These are phyloP conservation scores for Puntigrus tetrazona DNA, from an alignment of 2,113 vertebrate species.

Conservation along the genomic window DNA sequence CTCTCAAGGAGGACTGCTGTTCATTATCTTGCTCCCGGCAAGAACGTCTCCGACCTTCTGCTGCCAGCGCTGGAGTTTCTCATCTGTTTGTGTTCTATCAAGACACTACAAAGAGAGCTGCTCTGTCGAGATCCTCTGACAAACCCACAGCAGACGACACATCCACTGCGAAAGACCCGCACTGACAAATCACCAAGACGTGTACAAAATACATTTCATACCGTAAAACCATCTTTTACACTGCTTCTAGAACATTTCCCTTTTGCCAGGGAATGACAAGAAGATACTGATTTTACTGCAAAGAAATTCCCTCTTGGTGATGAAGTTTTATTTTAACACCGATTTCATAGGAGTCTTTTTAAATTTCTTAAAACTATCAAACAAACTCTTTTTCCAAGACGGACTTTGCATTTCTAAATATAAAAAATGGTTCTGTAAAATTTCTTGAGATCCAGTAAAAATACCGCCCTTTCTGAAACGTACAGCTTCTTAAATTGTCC, in stretches of 20 bases:
- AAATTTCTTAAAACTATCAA: background rate
- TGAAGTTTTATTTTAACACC: background rate
- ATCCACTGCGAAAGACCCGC: background rate
- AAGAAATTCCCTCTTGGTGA: background rate
- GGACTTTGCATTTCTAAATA: background rate
- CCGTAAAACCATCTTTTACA: background rate
- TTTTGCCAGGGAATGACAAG: background rate
- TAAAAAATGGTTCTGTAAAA: background rate
- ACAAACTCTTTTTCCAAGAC: too few relatives aligned
- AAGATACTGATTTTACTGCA: background rate
- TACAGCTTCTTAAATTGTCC: too few relatives aligned
- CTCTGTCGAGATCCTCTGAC: background rate
- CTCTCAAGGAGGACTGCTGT: conserved; percentile 7
- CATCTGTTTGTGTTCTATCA: background rate
- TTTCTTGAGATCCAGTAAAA: too few relatives aligned
- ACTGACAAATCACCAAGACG: background rate
- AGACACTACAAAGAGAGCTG: conserved; percentile 11
- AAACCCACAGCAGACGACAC: background rate
- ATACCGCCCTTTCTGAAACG: too few relatives aligned
- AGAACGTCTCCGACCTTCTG: conserved; percentile 6
- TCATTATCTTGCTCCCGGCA: background rate
- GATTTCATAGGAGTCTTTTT: background rate
- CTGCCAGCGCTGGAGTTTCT: background rate
- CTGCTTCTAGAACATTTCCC: background rate
- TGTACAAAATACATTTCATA: background rate